A percentile compares a stretch with the other conserved stretches of the same genome.
phyloP scores from a whole-genome alignment of 2,113 vertebrate species.

The Tringa solitaria region DNA sequence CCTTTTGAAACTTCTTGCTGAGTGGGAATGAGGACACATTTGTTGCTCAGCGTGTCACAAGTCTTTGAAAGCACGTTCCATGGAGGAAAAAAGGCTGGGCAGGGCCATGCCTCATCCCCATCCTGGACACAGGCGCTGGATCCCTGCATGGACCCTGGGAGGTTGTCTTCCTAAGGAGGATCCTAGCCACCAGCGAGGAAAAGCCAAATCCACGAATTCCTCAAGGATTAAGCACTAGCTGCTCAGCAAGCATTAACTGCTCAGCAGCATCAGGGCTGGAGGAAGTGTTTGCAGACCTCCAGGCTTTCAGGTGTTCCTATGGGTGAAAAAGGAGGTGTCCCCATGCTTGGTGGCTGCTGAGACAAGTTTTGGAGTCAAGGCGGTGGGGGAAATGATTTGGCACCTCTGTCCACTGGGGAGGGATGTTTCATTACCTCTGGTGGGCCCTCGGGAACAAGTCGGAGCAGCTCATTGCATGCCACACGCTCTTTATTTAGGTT shows the following conservation, averaged over 20 bases:
- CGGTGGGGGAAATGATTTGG: background rate
- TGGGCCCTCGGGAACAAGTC: slow-evolving; percentile 64
- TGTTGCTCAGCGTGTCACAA: background rate
- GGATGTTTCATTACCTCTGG: slow-evolving; percentile 60
- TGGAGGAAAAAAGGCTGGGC: background rate
- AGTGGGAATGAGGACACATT: background rate
- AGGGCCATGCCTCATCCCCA: background rate
- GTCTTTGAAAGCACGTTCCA: background rate
- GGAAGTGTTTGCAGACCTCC: background rate
- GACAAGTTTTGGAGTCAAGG: background rate
- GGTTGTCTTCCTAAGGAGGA: background rate
- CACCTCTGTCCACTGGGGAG: background rate
- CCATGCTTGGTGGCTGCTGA: background rate
- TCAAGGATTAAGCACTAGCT: background rate
- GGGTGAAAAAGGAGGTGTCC: background rate
- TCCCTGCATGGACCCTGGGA: background rate
- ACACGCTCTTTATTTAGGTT: background rate
- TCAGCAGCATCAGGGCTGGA: background rate
- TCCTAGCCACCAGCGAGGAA: background rate
- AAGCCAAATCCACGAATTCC: background rate
- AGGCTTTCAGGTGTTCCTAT: background rate
- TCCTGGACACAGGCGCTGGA: fast-evolving
- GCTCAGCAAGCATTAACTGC: background rate
- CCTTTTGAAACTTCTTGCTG: background rate
- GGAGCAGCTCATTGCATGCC: slow-evolving; percentile 37